Percentiles rank a stretch among this genome's conserved stretches.
Evolutionary conservation across 2,113 vertebrate genomes (phyloP).

Genomic region (Trichomycterus rosablanca): DNA sequence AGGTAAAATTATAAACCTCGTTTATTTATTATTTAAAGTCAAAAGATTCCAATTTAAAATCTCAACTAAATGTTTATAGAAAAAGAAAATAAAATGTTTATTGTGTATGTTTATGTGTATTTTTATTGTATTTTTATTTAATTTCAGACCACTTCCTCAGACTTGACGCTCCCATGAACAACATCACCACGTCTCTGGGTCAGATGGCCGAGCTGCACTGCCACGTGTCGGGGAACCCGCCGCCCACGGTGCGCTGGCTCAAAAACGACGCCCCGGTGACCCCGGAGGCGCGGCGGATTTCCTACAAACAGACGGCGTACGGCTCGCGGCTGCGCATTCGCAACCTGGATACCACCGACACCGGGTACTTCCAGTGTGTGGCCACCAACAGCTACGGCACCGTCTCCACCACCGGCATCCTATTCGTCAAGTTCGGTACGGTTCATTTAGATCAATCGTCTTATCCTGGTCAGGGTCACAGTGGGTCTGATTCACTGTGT

Average conservation of each 20-base stretch:
- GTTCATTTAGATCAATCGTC: not conserved
- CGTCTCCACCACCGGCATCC: constrained; percentile 89
- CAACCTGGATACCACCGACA: constrained; percentile 95
- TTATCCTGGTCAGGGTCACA: too few species aligned
- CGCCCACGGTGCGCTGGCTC: constrained; percentile 84
- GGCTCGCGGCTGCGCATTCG: constrained; percentile 91
- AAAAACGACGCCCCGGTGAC: constrained; percentile 96
- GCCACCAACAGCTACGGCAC: constrained; percentile 82
- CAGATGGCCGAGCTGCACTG: constrained; percentile 90
- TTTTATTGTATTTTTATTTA: too few species aligned
- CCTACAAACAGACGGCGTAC: constrained; percentile 78
- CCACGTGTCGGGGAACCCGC: constrained; percentile 82
- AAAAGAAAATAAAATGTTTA: too few species aligned
- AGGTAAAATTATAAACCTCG: too few species aligned
- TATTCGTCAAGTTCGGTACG: constrained; percentile 97
- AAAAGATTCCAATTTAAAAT: too few species aligned
- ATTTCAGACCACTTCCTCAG: constrained; percentile 78
- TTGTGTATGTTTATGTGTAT: too few species aligned
- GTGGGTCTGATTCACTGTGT: too few species aligned
- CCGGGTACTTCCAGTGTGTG: constrained; percentile 96
- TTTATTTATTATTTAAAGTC: too few species aligned
- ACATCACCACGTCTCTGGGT: constrained; percentile 93
- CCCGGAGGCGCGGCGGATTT: constrained; percentile 87
- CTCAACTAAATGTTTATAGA: too few species aligned
- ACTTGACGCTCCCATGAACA: constrained; percentile 92